phyloP scores from a whole-genome alignment of 2,113 vertebrate species.

The Pedetes capensis region DNA sequence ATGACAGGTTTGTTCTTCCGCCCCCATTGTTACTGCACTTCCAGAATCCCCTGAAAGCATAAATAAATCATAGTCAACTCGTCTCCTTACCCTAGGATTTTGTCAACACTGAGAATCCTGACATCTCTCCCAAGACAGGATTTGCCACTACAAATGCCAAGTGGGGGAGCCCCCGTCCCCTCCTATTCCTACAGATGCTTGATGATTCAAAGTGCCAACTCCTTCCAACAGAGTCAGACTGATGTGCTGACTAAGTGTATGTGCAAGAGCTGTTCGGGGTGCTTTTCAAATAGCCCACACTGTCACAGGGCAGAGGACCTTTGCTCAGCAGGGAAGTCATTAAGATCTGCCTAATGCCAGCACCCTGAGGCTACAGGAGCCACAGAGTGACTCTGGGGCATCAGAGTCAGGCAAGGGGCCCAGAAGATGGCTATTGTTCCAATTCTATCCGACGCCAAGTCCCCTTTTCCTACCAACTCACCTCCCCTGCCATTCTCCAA shows the following conservation, averaged over 20 bases:
- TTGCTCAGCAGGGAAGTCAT: not conserved
- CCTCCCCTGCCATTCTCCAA: not conserved
- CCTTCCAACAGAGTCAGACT: not conserved
- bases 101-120: constrained; percentile 2
- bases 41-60: constrained; percentile 56
- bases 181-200: not conserved
- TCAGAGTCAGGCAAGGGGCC: not conserved
- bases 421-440: not conserved
- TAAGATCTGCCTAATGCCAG: not conserved
- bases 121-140: constrained; percentile 3
- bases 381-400: not conserved
- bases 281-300: not conserved
- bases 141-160: constrained; percentile 44
- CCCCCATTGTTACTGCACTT: constrained; percentile 23
- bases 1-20: not conserved
- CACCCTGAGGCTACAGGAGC: not conserved
- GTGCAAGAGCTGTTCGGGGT: not conserved
- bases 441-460: not conserved
- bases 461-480: not conserved
- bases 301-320: not conserved
- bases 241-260: not conserved
- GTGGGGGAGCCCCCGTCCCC: not conserved
- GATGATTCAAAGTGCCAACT: not conserved
- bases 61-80: constrained; percentile 53
- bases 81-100: constrained; percentile 15